These are phyloP conservation scores for Rhopalosiphum maidis DNA, from an alignment of 1,140 invertebrate genomes.

Conservation along the genomic window DNA sequence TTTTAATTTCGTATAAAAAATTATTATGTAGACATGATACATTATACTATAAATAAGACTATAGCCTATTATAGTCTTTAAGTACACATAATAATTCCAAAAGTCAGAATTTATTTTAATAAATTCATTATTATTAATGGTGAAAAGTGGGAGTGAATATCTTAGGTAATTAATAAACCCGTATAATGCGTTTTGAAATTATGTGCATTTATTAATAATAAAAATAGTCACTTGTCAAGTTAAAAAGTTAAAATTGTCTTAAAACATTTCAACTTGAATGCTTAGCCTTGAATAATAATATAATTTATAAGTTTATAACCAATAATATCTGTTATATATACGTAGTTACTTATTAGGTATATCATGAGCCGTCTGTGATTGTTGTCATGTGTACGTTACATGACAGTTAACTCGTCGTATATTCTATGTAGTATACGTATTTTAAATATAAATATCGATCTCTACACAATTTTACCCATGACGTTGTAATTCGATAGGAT, in stretches of 20 bases:
- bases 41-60: too few relatives aligned
- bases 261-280: background rate
- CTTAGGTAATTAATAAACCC: background rate
- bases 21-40: too few relatives aligned
- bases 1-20: too few relatives aligned
- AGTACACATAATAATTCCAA: too few relatives aligned
- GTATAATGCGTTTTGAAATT: background rate
- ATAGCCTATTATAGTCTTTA: too few relatives aligned
- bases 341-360: background rate
- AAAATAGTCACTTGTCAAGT: background rate
- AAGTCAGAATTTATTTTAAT: background rate
- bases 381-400: background rate
- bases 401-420: background rate
- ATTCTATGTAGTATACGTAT: background rate
- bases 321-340: background rate
- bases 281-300: background rate
- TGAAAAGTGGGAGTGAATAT: background rate
- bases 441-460: background rate
- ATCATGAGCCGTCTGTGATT: background rate
- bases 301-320: background rate
- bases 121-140: background rate
- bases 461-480: background rate
- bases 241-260: background rate
- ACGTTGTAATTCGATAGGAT: background rate
- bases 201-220: background rate